Conservation (phyloP, 1,140 invertebrate species). For the Diorhabda elongata region DNA sequence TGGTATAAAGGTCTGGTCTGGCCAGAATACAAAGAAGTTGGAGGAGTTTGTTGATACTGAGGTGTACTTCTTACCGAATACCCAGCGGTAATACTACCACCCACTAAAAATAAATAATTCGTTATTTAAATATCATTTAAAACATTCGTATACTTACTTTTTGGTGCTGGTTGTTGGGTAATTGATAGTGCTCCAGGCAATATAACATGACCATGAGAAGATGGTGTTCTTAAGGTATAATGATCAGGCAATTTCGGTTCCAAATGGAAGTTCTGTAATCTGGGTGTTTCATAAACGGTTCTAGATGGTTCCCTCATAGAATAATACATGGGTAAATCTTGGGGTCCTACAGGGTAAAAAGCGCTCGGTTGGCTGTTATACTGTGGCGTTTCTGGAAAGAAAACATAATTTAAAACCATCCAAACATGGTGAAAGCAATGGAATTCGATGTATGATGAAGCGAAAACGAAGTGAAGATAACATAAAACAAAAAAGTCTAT, state of each 20-base stretch:
- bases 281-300: conserved; percentile 38
- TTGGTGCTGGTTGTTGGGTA: conserved; percentile 37
- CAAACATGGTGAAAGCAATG: no score
- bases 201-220: conserved; percentile 37
- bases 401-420: not conserved
- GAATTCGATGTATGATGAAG: no score
- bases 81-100: conserved; percentile 42
- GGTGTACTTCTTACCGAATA: conserved; percentile 44
- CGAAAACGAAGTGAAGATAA: no score
- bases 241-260: conserved; percentile 41
- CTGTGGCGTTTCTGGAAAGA: conserved; percentile 43
- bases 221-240: conserved; percentile 37
- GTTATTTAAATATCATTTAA: not conserved
- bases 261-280: conserved; percentile 40
- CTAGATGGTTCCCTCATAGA: conserved; percentile 39
- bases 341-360: conserved; percentile 39
- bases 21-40: conserved; percentile 42
- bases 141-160: conserved; percentile 24
- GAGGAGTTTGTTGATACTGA: conserved; percentile 40
- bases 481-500: no score
- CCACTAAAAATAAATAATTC: conserved; percentile 4
- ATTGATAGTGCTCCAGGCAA: conserved; percentile 39
- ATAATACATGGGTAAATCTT: conserved; percentile 42
- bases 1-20: conserved; percentile 43
- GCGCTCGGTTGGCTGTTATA: conserved; percentile 38